phyloP scores from a whole-genome alignment of 2,797 vertebrate species.

The Helicolenus hilgendorfi region DNA sequence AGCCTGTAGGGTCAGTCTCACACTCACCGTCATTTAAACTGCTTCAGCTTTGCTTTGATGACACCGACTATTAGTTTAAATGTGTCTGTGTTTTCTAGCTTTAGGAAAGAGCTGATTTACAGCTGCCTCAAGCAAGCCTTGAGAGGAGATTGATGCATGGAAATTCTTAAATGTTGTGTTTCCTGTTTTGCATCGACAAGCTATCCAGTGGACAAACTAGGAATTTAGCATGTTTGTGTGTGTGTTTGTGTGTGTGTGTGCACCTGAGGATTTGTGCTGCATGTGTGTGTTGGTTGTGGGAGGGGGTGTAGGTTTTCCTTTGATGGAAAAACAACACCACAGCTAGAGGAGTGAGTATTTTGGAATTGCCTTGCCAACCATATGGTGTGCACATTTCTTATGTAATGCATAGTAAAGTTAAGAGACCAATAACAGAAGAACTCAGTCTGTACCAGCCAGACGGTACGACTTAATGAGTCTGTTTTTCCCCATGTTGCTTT shows the following conservation, averaged over 20 bases:
- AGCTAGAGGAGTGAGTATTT: conserved; percentile 68
- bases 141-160: conserved; percentile 19
- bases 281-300: conserved; percentile 24
- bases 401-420: conserved; percentile 83
- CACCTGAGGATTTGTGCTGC: conserved; percentile 44
- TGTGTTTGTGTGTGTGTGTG: neutral
- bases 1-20: neutral
- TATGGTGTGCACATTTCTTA: conserved; percentile 84
- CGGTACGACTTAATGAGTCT: conserved; percentile 47
- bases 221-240: conserved; percentile 1
- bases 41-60: neutral
- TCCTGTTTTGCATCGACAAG: neutral
- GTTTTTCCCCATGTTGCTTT: conserved; percentile 25
- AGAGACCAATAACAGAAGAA: conserved; percentile 59
- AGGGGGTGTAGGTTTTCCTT: conserved; percentile 47
- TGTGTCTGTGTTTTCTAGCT: neutral
- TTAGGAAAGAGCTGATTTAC: neutral
- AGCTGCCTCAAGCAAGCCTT: neutral
- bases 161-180: conserved; percentile 29
- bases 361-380: conserved; percentile 71
- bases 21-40: neutral
- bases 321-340: conserved; percentile 74
- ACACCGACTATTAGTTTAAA: neutral
- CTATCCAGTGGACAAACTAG: conserved; percentile 11
- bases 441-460: conserved; percentile 53